Evolutionary conservation across 2,113 vertebrate species (phyloP).

Genomic region (Danio rerio): GRCz12tu NC_133199.1:16740501-16741000

Average conservation of each 20-base stretch:
- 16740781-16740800: constrained; percentile 70
- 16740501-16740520: constrained; percentile 66
- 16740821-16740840: constrained; percentile 70
- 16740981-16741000: constrained; percentile 43
- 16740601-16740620: constrained; percentile 51
- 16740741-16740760: constrained; percentile 64
- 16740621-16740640: constrained; percentile 29
- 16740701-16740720: constrained; percentile 46
- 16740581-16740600: constrained; percentile 41
- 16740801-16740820: constrained; percentile 69
- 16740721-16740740: constrained; percentile 60
- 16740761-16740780: constrained; percentile 66
- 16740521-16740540: constrained; percentile 56
- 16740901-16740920: constrained; percentile 66
- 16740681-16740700: constrained; percentile 57
- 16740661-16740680: constrained; percentile 49
- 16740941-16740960: constrained; percentile 68
- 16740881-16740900: constrained; percentile 67
- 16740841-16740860: constrained; percentile 63
- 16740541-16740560: constrained; percentile 51
- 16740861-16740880: constrained; percentile 57
- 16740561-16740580: constrained; percentile 48
- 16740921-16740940: constrained; percentile 66
- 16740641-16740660: constrained; percentile 42
- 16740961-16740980: constrained; percentile 63